A percentile compares a stretch with the other conserved stretches of the same genome.
Conservation (phyloP, 2,797 vertebrate species). For the Botia kubotai region DNA sequence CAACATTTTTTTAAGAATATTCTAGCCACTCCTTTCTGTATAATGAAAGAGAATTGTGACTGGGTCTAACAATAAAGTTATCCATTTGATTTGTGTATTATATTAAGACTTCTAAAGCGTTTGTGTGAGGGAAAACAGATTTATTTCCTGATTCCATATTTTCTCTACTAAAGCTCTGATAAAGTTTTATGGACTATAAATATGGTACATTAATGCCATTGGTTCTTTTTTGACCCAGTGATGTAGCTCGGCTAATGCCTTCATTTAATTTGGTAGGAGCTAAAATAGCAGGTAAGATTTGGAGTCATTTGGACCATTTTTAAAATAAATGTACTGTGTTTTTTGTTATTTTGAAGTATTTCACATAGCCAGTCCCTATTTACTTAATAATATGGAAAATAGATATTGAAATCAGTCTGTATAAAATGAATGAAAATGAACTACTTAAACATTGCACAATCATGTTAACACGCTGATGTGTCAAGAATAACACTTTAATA, state of each 20-base stretch:
- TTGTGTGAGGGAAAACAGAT: too few species aligned
- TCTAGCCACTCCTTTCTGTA: neutral
- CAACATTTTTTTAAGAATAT: neutral
- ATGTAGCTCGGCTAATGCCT: neutral
- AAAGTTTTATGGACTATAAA: neutral
- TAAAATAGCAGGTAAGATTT: neutral
- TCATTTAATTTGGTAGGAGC: neutral
- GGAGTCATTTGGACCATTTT: neutral
- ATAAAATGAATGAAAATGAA: too few species aligned
- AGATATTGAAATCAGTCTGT: too few species aligned
- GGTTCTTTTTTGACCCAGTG: neutral
- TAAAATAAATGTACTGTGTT: neutral
- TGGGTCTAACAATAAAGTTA: neutral
- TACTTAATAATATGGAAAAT: neutral
- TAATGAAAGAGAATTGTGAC: neutral
- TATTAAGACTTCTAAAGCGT: neutral
- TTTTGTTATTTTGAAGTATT: neutral
- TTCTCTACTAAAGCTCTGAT: neutral
- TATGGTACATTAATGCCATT: conserved; percentile 1
- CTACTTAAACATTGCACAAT: neutral
- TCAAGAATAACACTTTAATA: conserved; percentile 12
- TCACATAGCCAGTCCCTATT: neutral
- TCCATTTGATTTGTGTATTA: neutral
- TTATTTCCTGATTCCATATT: too few species aligned
- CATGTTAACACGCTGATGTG: neutral